A percentile compares a stretch with the other conserved stretches of the same genome.
These are phyloP conservation scores for Platycheirus rosarum DNA, from an alignment of 2,888 invertebrate species.

Conservation along the genomic window DNA sequence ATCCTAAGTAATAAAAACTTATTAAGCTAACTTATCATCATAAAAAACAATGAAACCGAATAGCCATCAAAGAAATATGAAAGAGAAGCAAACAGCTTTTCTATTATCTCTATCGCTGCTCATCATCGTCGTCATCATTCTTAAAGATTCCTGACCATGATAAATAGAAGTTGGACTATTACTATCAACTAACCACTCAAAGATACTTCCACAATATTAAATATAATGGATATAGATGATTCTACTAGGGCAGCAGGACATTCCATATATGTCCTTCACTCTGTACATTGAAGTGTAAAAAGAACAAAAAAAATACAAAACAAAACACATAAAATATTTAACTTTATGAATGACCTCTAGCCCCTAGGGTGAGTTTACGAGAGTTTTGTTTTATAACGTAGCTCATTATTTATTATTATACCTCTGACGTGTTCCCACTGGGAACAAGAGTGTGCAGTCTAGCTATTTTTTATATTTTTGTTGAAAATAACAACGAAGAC, in stretches of 20 bases:
- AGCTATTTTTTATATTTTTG: slow-evolving; percentile 40
- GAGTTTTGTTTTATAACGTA: slow-evolving; percentile 71
- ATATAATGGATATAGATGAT: slow-evolving; percentile 73
- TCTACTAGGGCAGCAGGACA: slow-evolving; percentile 46
- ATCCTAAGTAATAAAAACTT: slow-evolving; percentile 79
- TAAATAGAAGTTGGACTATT: slow-evolving; percentile 63
- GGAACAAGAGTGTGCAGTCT: no score
- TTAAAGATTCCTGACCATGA: slow-evolving; percentile 31
- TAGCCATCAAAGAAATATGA: slow-evolving; percentile 62
- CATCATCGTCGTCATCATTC: slow-evolving; percentile 19
- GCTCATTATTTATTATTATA: slow-evolving; percentile 73
- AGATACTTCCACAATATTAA: slow-evolving; percentile 63
- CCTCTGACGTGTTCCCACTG: not conserved
- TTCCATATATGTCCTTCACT: slow-evolving; percentile 25
- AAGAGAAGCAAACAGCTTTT: slow-evolving; percentile 71
- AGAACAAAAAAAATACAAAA: slow-evolving; percentile 10
- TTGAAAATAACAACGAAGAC: slow-evolving; percentile 15
- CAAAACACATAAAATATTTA: slow-evolving; percentile 69
- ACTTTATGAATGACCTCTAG: slow-evolving; percentile 69
- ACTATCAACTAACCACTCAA: slow-evolving; percentile 55
- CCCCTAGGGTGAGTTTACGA: slow-evolving; percentile 62
- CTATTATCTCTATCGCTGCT: slow-evolving; percentile 27
- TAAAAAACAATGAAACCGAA: slow-evolving; percentile 68
- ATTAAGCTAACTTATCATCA: slow-evolving; percentile 77
- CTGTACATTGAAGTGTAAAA: slow-evolving; percentile 4